These are phyloP conservation scores for Pachliopta kotzebuea DNA, from an alignment of 2,888 invertebrate species.

Conservation along the genomic window DNA sequence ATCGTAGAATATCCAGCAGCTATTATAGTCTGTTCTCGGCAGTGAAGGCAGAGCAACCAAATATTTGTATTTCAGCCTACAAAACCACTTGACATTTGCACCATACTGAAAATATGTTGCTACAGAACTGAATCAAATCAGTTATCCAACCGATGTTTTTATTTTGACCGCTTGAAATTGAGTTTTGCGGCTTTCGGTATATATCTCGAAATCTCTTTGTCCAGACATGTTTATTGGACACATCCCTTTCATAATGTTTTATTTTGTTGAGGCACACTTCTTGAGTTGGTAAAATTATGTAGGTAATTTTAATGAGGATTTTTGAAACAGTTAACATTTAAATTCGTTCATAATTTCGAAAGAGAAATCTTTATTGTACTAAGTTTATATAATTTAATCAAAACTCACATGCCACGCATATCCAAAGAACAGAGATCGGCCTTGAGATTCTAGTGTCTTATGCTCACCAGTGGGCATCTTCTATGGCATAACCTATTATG, in stretches of 20 bases:
- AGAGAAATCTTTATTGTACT: too few species aligned
- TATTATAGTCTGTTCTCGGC: too few species aligned
- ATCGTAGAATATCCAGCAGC: too few species aligned
- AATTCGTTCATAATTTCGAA: too few species aligned
- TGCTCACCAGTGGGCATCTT: too few species aligned
- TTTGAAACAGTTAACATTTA: too few species aligned
- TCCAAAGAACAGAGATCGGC: too few species aligned
- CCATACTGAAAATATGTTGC: background rate
- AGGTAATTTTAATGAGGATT: background rate
- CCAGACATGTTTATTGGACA: constrained; percentile 4
- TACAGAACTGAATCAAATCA: constrained; percentile 16
- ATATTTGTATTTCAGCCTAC: background rate
- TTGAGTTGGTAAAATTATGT: background rate
- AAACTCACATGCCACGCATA: too few species aligned
- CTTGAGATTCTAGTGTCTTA: too few species aligned
- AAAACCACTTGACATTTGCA: background rate
- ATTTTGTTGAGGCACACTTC: background rate
- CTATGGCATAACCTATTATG: too few species aligned
- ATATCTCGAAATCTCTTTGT: constrained; percentile 6
- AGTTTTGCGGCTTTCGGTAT: constrained; percentile 15
- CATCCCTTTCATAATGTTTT: constrained; percentile 1
- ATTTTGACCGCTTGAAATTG: constrained; percentile 26
- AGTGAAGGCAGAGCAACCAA: too few species aligned
- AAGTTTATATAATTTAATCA: too few species aligned
- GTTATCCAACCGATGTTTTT: constrained; percentile 18